These are phyloP conservation scores for Drosophila lutescens DNA, from an alignment of 2,888 invertebrate species.

Conservation along the genomic window DNA sequence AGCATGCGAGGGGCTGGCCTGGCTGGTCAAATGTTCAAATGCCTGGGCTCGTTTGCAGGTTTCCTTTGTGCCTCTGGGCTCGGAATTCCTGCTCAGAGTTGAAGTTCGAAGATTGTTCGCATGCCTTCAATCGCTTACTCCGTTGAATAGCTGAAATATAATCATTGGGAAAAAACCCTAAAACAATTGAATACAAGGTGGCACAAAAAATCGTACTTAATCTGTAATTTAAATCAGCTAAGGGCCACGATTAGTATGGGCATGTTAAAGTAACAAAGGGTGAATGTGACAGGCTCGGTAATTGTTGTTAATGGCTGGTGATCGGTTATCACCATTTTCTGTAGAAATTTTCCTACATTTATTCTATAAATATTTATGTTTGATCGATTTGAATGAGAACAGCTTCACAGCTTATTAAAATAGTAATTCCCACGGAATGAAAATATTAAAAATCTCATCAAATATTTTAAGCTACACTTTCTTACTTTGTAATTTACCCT, in stretches of 20 bases:
- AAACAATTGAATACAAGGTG: background rate
- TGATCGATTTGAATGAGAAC: background rate
- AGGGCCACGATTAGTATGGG: conserved; percentile 21
- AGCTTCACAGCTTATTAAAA: background rate
- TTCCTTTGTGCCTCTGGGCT: conserved; percentile 40
- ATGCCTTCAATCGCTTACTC: conserved; percentile 10
- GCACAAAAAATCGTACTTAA: conserved; percentile 1
- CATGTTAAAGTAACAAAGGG: background rate
- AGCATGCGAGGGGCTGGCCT: conserved; percentile 43
- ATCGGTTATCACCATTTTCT: background rate
- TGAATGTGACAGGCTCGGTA: background rate
- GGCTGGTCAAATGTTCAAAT: conserved; percentile 37
- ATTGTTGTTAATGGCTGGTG: background rate
- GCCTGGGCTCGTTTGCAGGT: conserved; percentile 31
- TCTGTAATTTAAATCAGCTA: conserved; percentile 22
- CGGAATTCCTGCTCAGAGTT: conserved; percentile 28
- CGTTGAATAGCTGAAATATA: conserved; percentile 21
- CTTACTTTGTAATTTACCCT: conserved; percentile 2
- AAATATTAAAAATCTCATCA: background rate
- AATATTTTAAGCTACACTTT: background rate
- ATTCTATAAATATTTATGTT: background rate
- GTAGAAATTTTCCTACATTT: background rate
- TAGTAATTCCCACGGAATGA: background rate
- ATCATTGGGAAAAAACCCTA: background rate
- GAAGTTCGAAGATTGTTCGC: conserved; percentile 23